These are phyloP conservation scores for Dromas ardeola DNA, from an alignment of 2,113 vertebrate genomes.

Conservation along the genomic window DNA sequence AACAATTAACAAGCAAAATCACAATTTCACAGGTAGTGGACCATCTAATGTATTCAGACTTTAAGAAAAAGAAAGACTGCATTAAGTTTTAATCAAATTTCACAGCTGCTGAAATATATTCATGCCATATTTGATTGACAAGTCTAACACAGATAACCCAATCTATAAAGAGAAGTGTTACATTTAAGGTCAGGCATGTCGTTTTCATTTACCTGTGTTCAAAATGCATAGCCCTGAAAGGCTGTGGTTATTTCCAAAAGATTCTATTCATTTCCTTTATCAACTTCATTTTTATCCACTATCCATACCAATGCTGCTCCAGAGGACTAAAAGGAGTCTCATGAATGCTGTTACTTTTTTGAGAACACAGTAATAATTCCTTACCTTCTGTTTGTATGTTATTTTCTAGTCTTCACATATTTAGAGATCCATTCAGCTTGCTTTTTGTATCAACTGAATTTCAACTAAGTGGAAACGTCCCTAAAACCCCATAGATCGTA, in stretches of 20 bases:
- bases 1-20: constrained; percentile 70
- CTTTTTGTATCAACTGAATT: not conserved
- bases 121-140: constrained; percentile 63
- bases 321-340: not conserved
- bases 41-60: constrained; percentile 47
- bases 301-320: not conserved
- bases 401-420: not conserved
- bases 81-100: constrained; percentile 76
- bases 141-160: constrained; percentile 57
- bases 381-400: not conserved
- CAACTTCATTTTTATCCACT: constrained; percentile 17
- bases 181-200: constrained; percentile 59
- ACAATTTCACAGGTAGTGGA: constrained; percentile 64
- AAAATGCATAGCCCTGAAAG: constrained; percentile 27
- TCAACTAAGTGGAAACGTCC: not conserved
- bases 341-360: not conserved
- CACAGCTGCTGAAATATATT: constrained; percentile 65
- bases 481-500: fast-evolving
- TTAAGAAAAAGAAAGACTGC: constrained; percentile 27
- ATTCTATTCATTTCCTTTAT: constrained; percentile 2
- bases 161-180: constrained; percentile 54
- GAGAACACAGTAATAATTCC: not conserved
- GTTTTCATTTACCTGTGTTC: constrained; percentile 45
- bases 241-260: not conserved
- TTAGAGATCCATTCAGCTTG: not conserved